These are phyloP conservation scores for Hydrophis major DNA, from an alignment of 2,797 vertebrate species.

Conservation along the genomic window DNA sequence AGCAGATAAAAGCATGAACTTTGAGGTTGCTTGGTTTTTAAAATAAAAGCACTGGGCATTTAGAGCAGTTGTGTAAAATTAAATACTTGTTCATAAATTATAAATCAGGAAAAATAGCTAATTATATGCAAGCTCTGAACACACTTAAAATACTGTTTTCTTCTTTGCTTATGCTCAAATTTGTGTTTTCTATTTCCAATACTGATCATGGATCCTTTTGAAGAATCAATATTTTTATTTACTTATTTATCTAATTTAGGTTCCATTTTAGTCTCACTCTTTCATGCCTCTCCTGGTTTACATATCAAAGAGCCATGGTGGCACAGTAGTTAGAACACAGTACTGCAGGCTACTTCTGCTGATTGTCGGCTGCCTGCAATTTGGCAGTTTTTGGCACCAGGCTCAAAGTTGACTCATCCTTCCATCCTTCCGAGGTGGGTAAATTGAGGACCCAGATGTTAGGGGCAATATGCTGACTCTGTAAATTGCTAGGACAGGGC, in stretches of 20 bases:
- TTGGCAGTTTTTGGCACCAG: too few relatives aligned
- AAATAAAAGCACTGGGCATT: background rate
- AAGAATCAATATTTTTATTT: background rate
- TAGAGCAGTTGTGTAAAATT: background rate
- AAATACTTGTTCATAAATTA: background rate
- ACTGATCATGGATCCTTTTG: background rate
- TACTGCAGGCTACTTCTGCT: too few relatives aligned
- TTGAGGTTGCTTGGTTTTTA: background rate
- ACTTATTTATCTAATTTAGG: too few relatives aligned
- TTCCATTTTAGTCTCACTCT: too few relatives aligned
- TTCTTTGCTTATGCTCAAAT: background rate
- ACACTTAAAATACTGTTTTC: background rate
- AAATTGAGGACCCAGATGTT: too few relatives aligned
- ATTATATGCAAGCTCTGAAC: background rate
- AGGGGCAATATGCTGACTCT: too few relatives aligned
- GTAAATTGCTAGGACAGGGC: too few relatives aligned
- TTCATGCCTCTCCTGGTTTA: background rate
- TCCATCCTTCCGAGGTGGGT: too few relatives aligned
- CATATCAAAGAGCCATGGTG: background rate
- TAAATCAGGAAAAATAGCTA: background rate
- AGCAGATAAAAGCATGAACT: background rate
- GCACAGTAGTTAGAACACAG: too few relatives aligned
- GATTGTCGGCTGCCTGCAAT: too few relatives aligned
- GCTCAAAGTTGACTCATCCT: too few relatives aligned
- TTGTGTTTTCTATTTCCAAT: background rate